These are phyloP conservation scores for Brachionus asplanchnoidis DNA, from an alignment of 1,140 invertebrate species.

Conservation along the genomic window DNA sequence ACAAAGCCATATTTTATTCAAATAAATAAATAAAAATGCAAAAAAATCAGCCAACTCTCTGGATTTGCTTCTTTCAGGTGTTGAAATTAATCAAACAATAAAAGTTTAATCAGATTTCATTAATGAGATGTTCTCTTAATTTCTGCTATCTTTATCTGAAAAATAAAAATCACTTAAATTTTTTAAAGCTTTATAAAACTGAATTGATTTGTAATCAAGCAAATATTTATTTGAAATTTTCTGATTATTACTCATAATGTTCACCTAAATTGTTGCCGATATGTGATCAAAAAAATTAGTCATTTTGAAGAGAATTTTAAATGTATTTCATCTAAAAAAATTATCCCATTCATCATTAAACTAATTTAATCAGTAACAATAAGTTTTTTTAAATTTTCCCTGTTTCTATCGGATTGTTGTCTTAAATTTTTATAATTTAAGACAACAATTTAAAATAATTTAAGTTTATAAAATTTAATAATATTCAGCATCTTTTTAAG, in stretches of 20 bases:
- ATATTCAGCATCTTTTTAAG: no score
- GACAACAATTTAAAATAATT: no score
- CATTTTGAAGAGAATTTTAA: no score
- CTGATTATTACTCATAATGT: background rate
- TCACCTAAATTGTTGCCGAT: no score
- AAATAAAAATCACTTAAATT: background rate
- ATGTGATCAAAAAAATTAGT: no score
- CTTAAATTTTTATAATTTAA: no score
- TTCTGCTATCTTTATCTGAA: background rate
- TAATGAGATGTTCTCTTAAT: background rate
- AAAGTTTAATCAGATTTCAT: background rate
- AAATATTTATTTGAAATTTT: background rate
- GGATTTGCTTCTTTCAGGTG: background rate
- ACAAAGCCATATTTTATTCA: background rate
- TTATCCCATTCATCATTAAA: no score
- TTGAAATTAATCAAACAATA: background rate
- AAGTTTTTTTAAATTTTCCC: no score
- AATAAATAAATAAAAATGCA: background rate
- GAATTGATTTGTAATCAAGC: background rate
- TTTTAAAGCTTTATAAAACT: background rate
- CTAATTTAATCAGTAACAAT: no score
- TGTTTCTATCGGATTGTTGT: no score
- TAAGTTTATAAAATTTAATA: no score
- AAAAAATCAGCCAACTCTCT: background rate
- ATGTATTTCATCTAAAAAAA: no score